Evolutionary conservation across 53 echinoderm and acorn worm species (phyloP).

Genomic region (Temnopleurus reevesii): DNA sequence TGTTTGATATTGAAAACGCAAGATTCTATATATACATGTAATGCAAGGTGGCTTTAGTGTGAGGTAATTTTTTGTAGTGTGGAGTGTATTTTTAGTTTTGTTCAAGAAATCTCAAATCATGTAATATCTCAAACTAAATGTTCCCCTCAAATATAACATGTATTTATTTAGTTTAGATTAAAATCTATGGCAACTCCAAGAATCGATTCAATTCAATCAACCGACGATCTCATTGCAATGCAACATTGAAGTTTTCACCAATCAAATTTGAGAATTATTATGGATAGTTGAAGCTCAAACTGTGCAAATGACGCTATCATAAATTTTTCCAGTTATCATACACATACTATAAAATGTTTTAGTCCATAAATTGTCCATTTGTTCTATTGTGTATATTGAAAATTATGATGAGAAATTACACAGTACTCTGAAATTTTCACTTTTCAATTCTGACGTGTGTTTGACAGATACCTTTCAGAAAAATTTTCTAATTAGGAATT

Average conservation of each 20-base stretch:
- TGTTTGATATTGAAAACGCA: constrained; percentile 33
- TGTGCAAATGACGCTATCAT: constrained; percentile 5
- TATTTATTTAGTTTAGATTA: not conserved
- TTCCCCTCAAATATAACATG: not conserved
- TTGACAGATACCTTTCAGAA: no score
- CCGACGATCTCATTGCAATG: not conserved
- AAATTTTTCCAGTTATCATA: not conserved
- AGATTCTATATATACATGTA: no score
- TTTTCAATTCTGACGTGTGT: no score
- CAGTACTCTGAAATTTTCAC: no score
- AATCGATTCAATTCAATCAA: no score
- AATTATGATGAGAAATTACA: no score
- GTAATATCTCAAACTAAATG: not conserved
- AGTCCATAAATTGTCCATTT: no score
- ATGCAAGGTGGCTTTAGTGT: not conserved
- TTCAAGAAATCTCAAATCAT: not conserved
- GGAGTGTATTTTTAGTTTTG: not conserved
- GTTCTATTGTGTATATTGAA: no score
- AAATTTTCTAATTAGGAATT: no score
- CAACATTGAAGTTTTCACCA: not conserved
- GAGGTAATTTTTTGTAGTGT: not conserved
- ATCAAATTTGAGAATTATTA: not conserved
- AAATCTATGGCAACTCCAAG: no score
- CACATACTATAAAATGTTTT: no score
- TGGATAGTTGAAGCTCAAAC: constrained; percentile 9